Evolutionary conservation across 2,113 vertebrate species (phyloP).

Genomic region (Aegithalos caudatus): DNA sequence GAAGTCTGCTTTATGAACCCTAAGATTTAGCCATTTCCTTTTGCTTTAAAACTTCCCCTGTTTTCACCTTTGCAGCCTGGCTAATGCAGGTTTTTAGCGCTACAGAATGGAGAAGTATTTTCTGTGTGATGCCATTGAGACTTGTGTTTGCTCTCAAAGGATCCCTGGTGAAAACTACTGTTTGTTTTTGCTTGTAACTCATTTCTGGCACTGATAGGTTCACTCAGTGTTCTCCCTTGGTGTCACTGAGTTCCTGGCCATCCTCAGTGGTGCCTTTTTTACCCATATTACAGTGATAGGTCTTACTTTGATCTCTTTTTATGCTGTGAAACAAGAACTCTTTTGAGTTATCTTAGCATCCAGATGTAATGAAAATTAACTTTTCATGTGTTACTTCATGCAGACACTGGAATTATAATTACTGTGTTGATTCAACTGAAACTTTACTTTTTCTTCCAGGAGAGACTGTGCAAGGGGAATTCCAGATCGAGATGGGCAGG

Average conservation of each 20-base stretch:
- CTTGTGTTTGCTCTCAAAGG: background rate
- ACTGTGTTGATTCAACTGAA: background rate
- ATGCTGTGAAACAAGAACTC: background rate
- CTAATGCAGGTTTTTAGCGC: background rate
- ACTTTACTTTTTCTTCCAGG: conserved; percentile 41
- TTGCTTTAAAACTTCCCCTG: background rate
- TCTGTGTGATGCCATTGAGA: fast-evolving
- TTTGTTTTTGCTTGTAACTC: background rate
- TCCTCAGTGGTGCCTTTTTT: background rate
- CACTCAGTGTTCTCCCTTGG: background rate
- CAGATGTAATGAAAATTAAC: background rate
- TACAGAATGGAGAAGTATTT: background rate
- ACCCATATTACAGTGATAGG: background rate
- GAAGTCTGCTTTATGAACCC: background rate
- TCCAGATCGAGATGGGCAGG: conserved; percentile 80
- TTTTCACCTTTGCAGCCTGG: background rate
- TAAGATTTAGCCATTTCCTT: background rate
- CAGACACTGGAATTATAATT: background rate
- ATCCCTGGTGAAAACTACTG: fast-evolving
- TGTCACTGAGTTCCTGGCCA: background rate
- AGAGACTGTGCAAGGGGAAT: conserved; percentile 79
- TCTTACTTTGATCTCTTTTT: background rate
- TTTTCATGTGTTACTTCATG: background rate
- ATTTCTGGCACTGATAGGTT: background rate
- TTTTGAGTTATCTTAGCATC: background rate